Conservation (phyloP, 2,113 vertebrate genomes). For the Hipposideros armiger region DNA sequence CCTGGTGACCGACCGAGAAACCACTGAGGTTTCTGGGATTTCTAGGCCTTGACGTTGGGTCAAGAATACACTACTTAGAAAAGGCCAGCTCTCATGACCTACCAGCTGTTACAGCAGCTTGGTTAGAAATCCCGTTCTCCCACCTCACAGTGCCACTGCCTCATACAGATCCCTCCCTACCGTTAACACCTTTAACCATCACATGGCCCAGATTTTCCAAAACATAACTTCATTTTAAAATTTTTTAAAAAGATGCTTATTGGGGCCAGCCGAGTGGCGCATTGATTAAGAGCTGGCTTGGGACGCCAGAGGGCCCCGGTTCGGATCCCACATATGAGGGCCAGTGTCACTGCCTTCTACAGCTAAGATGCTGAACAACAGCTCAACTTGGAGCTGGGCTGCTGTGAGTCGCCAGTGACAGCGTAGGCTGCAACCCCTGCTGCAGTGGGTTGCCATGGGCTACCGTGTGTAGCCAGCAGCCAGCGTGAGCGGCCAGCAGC, state of each 20-base stretch:
- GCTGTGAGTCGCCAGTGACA: too few species aligned
- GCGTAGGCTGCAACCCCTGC: too few species aligned
- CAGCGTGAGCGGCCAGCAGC: too few species aligned
- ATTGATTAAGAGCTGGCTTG: too few species aligned
- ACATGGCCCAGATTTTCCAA: not conserved
- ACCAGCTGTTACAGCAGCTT: not conserved
- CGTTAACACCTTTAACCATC: slow-evolving; percentile 49
- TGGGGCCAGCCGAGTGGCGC: too few species aligned
- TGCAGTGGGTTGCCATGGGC: too few species aligned
- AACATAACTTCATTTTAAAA: slow-evolving; percentile 4
- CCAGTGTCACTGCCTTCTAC: too few species aligned
- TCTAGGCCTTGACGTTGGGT: not conserved
- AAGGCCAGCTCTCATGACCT: not conserved
- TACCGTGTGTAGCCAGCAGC: too few species aligned
- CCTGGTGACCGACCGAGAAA: slow-evolving; percentile 15
- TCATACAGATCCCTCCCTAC: not conserved
- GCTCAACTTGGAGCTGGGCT: too few species aligned
- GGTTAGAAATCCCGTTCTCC: not conserved
- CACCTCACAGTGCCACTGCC: not conserved
- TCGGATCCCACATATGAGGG: too few species aligned
- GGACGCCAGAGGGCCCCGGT: too few species aligned
- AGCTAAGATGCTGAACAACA: too few species aligned
- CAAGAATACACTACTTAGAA: not conserved
- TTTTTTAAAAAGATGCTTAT: slow-evolving; percentile 35
- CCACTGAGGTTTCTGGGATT: not conserved